Conservation (phyloP, 2,797 vertebrate species). For the Zalophus californianus region DNA sequence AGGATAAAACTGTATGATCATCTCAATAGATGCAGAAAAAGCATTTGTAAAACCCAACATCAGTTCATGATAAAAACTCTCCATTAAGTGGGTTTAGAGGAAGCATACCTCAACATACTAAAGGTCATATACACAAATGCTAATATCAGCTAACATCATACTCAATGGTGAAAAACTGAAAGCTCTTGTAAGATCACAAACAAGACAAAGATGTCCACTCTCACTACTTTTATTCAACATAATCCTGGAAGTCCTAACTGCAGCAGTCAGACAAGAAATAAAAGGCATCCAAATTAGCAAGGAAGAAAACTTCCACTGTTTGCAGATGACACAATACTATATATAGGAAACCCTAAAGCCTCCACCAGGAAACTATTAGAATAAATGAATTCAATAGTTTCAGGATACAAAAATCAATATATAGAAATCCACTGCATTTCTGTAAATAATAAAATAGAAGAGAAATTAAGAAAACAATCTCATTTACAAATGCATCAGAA, state of each 20-base stretch:
- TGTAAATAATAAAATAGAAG: neutral
- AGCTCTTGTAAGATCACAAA: neutral
- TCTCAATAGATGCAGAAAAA: neutral
- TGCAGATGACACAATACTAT: neutral
- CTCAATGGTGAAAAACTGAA: neutral
- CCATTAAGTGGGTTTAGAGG: neutral
- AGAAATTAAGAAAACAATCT: neutral
- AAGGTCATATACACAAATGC: neutral
- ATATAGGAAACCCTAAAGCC: neutral
- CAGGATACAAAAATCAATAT: neutral
- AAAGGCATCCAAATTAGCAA: neutral
- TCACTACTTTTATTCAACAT: neutral
- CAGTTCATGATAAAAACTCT: neutral
- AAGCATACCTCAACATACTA: neutral
- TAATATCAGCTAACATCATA: neutral
- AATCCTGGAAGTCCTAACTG: neutral
- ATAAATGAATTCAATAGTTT: neutral
- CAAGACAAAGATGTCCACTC: neutral
- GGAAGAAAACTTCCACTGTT: neutral
- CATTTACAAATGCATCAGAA: neutral
- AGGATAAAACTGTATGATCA: neutral
- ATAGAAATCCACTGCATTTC: neutral
- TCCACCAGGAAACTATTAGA: neutral
- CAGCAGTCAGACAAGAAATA: neutral
- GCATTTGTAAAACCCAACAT: neutral